Base-by-base conservation (phyloP, 2,797 vertebrate genomes). In the Hoplostethus atlanticus region DNA sequence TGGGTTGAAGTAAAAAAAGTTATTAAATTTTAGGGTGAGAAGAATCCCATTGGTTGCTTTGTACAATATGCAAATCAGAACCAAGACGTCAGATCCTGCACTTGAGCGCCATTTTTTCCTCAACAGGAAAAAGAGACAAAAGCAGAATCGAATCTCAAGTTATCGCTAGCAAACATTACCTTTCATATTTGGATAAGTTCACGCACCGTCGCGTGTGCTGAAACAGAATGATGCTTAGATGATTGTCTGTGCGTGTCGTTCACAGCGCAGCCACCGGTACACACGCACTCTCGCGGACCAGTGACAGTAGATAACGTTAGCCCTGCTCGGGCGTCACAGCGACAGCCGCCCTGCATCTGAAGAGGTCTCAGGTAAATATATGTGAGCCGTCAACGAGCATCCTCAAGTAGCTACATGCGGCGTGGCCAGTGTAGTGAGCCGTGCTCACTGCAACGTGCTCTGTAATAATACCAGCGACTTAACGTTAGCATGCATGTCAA, bases 41-140 rank as follows among this genome's bases (percentile, higher is more conserved):
- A 17, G 66, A 38, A 85, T 82, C 82, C 80, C 51, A 98, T 98
- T 98, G 97, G 97, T 92, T 91, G 89, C 62, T 78, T 80, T 76
- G 70, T 42, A 28, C 77, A 68, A 52, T 92, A 98, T 99, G 97
- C 94, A 97, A 98, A 98, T 97, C 17, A 69, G 62, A 16, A 0
- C 0, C 0, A 0, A 0, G 3, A 93, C 97, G 97, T 98, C 97
- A 99, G 91, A 97, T 98, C 97, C 97, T 92, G 93, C 93, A 95
- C 92, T 93, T 96, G 84, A 95, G 96, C 97, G 98, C 98, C 97
- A 99, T 99, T 93, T 93, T 96, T 96, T 85, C 89, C 86, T 89
- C 95, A 78, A 85, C 76, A 73, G 87, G 86, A 85, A 91, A 93
- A 93, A 91, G 90, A 85, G 90, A 91, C 89, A 91, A 93, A 93